Percentiles rank a stretch among this genome's conserved stretches.
These are phyloP conservation scores for Cololabis saira DNA, from an alignment of 2,113 vertebrate genomes.

Conservation along the genomic window DNA sequence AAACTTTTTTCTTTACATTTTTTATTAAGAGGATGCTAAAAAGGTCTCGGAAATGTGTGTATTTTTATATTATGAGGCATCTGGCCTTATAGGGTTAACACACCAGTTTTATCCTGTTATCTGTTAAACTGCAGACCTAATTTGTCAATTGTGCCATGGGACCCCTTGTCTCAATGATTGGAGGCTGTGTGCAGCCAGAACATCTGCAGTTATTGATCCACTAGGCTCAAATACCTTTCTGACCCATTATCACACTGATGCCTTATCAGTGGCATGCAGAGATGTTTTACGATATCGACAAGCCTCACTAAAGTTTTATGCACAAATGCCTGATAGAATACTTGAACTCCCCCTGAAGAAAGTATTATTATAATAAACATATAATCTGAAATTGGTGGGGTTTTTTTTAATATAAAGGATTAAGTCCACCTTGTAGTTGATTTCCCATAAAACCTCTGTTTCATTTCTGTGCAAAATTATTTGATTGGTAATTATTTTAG, in stretches of 20 bases:
- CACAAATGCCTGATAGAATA: slow-evolving; percentile 27
- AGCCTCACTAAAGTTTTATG: slow-evolving; percentile 43
- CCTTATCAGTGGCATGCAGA: slow-evolving; percentile 80
- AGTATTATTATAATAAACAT: neutral
- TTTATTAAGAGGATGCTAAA: too few species aligned
- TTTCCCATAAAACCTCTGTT: too few species aligned
- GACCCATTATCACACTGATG: slow-evolving; percentile 74
- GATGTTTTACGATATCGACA: slow-evolving; percentile 55
- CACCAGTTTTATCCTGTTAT: slow-evolving; percentile 56
- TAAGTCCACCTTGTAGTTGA: too few species aligned
- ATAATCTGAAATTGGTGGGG: neutral
- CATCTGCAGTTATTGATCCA: slow-evolving; percentile 78
- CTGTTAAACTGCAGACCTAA: slow-evolving; percentile 63
- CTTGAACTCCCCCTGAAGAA: slow-evolving; percentile 7
- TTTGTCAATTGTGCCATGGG: slow-evolving; percentile 66
- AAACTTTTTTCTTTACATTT: too few species aligned
- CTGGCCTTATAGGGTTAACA: too few species aligned
- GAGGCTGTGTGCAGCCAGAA: slow-evolving; percentile 55
- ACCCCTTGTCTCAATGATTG: slow-evolving; percentile 57
- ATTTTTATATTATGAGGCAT: too few species aligned
- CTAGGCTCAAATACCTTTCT: slow-evolving; percentile 63
- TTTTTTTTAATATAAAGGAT: too few species aligned
- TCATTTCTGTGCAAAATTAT: too few species aligned
- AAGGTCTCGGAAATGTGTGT: too few species aligned
- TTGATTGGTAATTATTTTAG: too few species aligned